Conservation (phyloP, 2,113 vertebrate species). For the Damaliscus lunatus region DNA sequence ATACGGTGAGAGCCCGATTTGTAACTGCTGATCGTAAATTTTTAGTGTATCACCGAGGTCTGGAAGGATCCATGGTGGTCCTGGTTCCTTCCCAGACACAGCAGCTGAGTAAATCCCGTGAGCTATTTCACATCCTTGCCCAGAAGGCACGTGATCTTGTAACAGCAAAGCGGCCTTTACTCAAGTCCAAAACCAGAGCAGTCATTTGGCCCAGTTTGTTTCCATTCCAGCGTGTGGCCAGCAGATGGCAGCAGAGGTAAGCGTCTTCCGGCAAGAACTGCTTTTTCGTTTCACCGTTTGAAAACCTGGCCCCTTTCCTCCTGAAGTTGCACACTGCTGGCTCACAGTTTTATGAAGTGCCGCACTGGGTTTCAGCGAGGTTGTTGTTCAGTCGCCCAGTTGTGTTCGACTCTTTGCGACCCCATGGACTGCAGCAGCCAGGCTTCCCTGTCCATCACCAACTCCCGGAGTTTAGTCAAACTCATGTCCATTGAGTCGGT, state of each 20-base stretch:
- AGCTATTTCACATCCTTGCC: constrained; percentile 19
- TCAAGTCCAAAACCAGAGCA: constrained; percentile 30
- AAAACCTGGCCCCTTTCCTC: background rate
- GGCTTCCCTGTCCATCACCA: background rate
- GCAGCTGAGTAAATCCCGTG: constrained; percentile 42
- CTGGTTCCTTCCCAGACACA: constrained; percentile 32
- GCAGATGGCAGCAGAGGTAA: constrained; percentile 62
- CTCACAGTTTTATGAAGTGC: background rate
- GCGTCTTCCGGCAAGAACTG: fast-evolving
- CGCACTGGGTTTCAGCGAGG: background rate
- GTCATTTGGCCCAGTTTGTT: background rate
- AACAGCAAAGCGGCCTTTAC: constrained; percentile 17
- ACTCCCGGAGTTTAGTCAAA: background rate
- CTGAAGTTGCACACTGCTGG: background rate
- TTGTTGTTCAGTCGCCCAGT: background rate
- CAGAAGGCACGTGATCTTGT: constrained; percentile 25
- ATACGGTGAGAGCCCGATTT: background rate
- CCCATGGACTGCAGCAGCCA: background rate
- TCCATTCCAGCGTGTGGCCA: background rate
- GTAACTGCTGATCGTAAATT: background rate
- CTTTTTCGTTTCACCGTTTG: background rate
- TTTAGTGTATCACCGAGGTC: background rate
- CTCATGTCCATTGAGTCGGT: fast-evolving
- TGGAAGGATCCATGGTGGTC: background rate
- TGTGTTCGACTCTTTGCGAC: background rate